These are phyloP conservation scores for Erpornis zantholeuca DNA, from an alignment of 2,113 vertebrate genomes.

Conservation along the genomic window DNA sequence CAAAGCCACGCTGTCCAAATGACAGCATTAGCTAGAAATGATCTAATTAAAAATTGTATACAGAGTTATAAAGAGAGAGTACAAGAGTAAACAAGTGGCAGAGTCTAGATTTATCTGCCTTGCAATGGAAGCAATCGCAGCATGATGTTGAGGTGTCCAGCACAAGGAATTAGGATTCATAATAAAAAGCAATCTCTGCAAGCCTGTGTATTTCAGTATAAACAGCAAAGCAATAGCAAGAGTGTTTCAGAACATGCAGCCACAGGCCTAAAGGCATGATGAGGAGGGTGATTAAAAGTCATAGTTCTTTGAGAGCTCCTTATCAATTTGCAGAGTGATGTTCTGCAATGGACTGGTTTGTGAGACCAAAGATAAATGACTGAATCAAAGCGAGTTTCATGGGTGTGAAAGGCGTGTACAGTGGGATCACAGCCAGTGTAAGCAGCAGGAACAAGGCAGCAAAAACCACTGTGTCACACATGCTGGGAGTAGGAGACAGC, in stretches of 20 bases:
- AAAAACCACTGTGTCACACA: neutral
- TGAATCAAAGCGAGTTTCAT: neutral
- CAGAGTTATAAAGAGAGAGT: neutral
- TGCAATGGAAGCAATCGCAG: neutral
- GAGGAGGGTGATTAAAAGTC: neutral
- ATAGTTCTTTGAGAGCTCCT: neutral
- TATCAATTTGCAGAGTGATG: neutral
- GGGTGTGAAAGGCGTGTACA: neutral
- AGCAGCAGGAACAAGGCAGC: neutral
- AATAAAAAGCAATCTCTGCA: neutral
- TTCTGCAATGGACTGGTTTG: neutral
- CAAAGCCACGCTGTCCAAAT: neutral
- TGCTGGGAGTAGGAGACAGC: neutral
- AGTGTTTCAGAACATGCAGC: neutral
- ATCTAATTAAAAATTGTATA: conserved; percentile 6
- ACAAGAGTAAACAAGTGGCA: neutral
- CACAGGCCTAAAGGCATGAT: neutral
- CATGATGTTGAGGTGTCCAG: neutral
- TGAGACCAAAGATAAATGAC: neutral
- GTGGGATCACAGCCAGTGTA: neutral
- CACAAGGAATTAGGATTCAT: neutral
- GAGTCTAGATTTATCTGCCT: conserved; percentile 26
- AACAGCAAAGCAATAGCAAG: neutral
- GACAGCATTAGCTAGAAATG: neutral
- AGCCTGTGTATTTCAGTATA: neutral